Base-by-base conservation (phyloP, 2,888 invertebrate species). In the Lasius platythorax region DNA sequence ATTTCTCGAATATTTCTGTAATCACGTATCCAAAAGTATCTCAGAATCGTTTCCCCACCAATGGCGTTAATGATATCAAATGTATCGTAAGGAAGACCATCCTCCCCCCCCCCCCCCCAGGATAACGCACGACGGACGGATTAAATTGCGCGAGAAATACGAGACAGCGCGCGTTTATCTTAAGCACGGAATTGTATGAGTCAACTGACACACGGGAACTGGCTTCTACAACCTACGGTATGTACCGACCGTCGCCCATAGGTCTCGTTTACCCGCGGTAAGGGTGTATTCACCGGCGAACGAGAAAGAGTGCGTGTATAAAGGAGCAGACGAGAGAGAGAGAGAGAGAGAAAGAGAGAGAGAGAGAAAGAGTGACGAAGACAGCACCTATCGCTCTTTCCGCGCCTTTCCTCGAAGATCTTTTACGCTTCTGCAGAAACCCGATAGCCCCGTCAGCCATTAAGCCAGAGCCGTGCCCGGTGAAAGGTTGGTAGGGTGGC, bases 401-500 rank as follows among this genome's bases (percentile, higher is more conserved):
- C 83, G 87, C 85, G 89, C 87, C 85, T 85, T 92, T 89, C 88
- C 87, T 85, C 87, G 89, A 90, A 93, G 91, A 92, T 93, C 91
- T 92, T 93, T 92, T 92, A 93, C 93, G 93, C 92, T 92, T 93
- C 93, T 91, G 90, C 91, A 89, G 94, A 93, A 93, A 93, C 91
- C 87, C 89, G 92, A 93, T 93, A 93, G 90, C 90, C 90, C 87
- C 91, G 91, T 91, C 91, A 89, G 90, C 92, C 91, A 93, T 93
- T 93, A 92, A 92, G 91, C 88, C 91, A 90, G 91, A 91, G 72
- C 85, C 83, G 84, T 75, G 84, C 86, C 53, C 68, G 73, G 86
- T 73, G 86, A 89, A 87, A 84, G 86, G 85, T 73, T 86, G 74
- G 78, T 74, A 18, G 15, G 82, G 74, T 83, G 76, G 82, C 73